Base-by-base conservation (phyloP, 2,888 invertebrate genomes). In the Lamellibrachia columna region DNA sequence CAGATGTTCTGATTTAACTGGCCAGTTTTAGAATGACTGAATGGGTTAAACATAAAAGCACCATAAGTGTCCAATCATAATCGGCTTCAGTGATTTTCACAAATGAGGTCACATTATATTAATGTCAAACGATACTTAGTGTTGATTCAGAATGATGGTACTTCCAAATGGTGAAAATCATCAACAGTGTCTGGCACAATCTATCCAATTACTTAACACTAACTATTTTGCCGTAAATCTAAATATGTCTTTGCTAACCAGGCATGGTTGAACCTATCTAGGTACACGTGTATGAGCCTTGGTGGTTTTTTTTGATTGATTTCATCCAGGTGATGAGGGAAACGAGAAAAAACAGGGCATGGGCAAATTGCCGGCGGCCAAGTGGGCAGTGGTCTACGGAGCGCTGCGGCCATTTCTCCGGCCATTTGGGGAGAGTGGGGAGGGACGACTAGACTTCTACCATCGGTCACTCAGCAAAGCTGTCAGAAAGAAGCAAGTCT, bases 391-490 rank as follows among this genome's bases (percentile, higher is more conserved):
- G 53, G 95, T 96, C n/a, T 96, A 95, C 94, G 94, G 94, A n/a
- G 95, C 95, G 15, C 94, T 96, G n/a, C 95, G 95, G 90, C 95
- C 96, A 2, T 96, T 95, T 93, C 94, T 96, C 11, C 94, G 96
- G 90, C 96, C 96, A 0, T 96, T 95, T 93, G 96, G 96, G 0
- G 96, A 96, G 93, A 95, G 96, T 93, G 95, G 95, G 53, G 96
- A 96, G 91, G 96, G 96, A 0, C 93, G 96, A 75, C 94, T 96
- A 3, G 96, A 96, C 94, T 96, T 96, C 94, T 96, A 96, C 93
- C 96, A 96, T 93, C 94, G 96, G 15, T 95, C 96, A 90, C 95
- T 96, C 15, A 96, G 96, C 94, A 96, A 96, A 94, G 96, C 96
- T 92, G 96, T 96, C 22, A 94, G 96, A 92, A 95, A 95, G 93